Conservation (phyloP, 2,113 vertebrate species). For the Kryptolebias marmoratus region DNA sequence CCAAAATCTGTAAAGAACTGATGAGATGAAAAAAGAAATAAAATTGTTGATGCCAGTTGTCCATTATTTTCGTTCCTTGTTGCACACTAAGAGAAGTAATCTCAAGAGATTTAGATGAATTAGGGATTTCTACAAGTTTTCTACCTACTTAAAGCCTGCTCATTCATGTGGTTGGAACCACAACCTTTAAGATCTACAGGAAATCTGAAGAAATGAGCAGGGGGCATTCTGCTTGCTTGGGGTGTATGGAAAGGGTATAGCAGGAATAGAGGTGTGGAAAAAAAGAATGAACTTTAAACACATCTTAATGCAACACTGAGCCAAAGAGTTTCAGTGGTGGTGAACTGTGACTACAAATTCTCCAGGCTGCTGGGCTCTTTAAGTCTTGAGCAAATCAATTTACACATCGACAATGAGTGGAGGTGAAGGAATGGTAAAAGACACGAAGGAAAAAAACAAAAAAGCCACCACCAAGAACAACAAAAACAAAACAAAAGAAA, state of each 20-base stretch:
- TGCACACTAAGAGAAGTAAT: constrained; percentile 12
- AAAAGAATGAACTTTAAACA: constrained; percentile 45
- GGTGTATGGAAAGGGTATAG: constrained; percentile 8
- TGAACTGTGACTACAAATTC: constrained; percentile 53
- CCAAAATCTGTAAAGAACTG: constrained; percentile 45
- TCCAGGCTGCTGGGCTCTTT: constrained; percentile 39
- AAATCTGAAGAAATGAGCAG: constrained; percentile 18
- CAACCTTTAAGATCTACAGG: constrained; percentile 27
- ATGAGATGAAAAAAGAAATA: constrained; percentile 40
- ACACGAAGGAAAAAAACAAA: constrained; percentile 5
- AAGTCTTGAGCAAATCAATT: constrained; percentile 61
- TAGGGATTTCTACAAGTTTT: constrained; percentile 39
- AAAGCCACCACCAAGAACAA: background rate
- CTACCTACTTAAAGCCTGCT: constrained; percentile 17
- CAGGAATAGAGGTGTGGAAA: constrained; percentile 11
- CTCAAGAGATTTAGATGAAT: constrained; percentile 26
- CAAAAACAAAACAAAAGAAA: constrained; percentile 1
- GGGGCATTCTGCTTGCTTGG: background rate
- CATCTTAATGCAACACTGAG: constrained; percentile 42
- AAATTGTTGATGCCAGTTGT: constrained; percentile 33
- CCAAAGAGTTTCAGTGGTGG: constrained; percentile 42
- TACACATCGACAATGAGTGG: constrained; percentile 36
- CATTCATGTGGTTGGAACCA: constrained; percentile 33
- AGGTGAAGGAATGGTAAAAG: background rate
- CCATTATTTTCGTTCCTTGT: constrained; percentile 5